phyloP scores from a whole-genome alignment of 53 echinoderm and acorn worm species.

The Astropecten irregularis region DNA sequence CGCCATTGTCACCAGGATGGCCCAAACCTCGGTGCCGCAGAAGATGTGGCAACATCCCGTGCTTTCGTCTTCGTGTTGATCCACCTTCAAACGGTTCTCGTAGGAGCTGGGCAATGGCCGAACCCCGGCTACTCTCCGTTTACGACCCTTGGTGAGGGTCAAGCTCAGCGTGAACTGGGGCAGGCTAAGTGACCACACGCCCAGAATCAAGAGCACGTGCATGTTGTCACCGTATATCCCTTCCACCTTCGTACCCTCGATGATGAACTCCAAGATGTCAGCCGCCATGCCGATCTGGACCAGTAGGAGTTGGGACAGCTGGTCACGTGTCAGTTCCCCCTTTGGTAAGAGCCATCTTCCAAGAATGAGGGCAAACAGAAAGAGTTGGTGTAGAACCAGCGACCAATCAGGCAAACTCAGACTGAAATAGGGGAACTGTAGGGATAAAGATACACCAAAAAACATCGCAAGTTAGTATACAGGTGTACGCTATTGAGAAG shows the following conservation, averaged over 20 bases:
- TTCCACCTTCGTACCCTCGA: constrained; percentile 58
- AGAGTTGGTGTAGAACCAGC: constrained; percentile 64
- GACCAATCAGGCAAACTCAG: constrained; percentile 31
- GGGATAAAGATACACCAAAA: neutral
- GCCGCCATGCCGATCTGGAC: constrained; percentile 79
- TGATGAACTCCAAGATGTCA: constrained; percentile 79
- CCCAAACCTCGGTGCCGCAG: constrained; percentile 44
- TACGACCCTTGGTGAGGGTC: constrained; percentile 54
- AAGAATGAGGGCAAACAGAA: constrained; percentile 63
- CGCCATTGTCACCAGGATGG: constrained; percentile 34
- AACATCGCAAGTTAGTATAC: no score
- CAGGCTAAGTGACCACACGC: constrained; percentile 68
- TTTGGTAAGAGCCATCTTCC: constrained; percentile 79
- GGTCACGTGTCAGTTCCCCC: constrained; percentile 73
- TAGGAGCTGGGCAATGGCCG: neutral
- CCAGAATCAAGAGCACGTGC: constrained; percentile 33
- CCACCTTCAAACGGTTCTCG: neutral
- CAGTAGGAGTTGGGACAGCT: constrained; percentile 73
- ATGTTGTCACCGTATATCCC: constrained; percentile 35
- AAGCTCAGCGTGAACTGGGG: constrained; percentile 71
- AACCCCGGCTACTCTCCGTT: constrained; percentile 16
- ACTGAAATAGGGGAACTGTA: neutral
- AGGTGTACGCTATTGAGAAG: no score
- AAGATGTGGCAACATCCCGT: neutral
- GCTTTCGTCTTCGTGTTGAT: neutral